phyloP scores from a whole-genome alignment of 2,797 vertebrate species.

The Lepidocolaptes lacrymiger region DNA sequence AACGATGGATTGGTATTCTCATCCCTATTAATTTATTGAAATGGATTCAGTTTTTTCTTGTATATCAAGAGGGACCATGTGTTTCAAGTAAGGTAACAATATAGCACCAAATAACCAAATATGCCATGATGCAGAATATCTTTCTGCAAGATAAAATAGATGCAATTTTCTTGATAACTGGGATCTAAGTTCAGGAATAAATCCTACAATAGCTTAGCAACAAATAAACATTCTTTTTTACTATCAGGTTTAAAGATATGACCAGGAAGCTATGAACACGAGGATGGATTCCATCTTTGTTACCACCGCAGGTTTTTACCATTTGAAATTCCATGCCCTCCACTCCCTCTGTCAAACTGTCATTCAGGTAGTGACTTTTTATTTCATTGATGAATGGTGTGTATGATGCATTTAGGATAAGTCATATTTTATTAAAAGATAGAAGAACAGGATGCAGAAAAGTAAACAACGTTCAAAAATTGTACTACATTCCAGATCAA shows the following conservation, averaged over 20 bases:
- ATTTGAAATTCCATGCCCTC: constrained; percentile 31
- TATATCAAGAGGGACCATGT: constrained; percentile 82
- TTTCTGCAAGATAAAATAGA: constrained; percentile 72
- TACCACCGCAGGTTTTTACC: constrained; percentile 51
- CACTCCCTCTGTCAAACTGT: not conserved
- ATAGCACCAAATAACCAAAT: constrained; percentile 78
- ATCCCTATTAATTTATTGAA: constrained; percentile 87
- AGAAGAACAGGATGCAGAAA: constrained; percentile 36
- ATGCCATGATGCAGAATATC: constrained; percentile 70
- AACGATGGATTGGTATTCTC: constrained; percentile 83
- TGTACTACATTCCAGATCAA: not conserved
- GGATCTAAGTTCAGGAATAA: constrained; percentile 73
- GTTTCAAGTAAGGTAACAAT: constrained; percentile 82
- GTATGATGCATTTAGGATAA: constrained; percentile 64
- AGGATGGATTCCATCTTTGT: constrained; percentile 66
- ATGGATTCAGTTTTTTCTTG: constrained; percentile 81
- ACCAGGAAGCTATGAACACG: constrained; percentile 57
- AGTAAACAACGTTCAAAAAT: constrained; percentile 16
- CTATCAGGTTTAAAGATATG: constrained; percentile 67
- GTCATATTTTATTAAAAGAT: constrained; percentile 65
- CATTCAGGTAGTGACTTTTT: constrained; percentile 66
- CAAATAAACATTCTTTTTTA: constrained; percentile 76
- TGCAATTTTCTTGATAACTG: constrained; percentile 74
- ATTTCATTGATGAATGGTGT: constrained; percentile 63
- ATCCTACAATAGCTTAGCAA: constrained; percentile 64